Conservation (phyloP, 2,113 vertebrate genomes). For the Petrocephalus microphthalmus region DNA sequence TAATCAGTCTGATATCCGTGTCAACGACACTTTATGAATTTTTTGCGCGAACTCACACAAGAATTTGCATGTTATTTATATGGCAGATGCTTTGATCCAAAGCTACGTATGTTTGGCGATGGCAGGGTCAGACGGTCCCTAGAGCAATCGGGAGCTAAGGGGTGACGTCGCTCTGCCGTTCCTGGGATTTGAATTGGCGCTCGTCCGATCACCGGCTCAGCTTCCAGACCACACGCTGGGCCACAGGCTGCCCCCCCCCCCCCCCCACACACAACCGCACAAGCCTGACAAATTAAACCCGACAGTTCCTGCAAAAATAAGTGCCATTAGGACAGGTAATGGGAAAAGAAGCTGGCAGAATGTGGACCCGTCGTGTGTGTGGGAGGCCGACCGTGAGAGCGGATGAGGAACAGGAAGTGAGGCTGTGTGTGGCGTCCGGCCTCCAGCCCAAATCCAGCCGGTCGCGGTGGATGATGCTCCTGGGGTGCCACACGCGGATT, state of each 20-base stretch:
- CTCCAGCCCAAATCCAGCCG: background rate
- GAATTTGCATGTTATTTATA: background rate
- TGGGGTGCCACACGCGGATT: background rate
- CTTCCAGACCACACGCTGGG: background rate
- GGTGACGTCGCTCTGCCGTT: background rate
- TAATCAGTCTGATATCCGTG: background rate
- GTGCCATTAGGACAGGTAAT: background rate
- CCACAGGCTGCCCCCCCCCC: background rate
- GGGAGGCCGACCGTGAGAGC: background rate
- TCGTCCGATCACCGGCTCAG: background rate
- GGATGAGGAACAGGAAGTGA: background rate
- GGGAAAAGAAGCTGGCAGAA: background rate
- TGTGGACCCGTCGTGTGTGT: background rate
- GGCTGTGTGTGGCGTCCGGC: background rate
- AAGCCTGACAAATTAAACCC: background rate
- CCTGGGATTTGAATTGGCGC: background rate
- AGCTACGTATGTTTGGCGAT: background rate
- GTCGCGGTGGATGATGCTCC: background rate
- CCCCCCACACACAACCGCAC: background rate
- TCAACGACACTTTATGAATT: background rate
- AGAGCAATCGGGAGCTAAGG: background rate
- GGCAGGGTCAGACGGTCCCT: background rate
- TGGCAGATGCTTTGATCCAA: background rate
- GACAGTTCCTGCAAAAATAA: background rate
- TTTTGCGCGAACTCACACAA: background rate